Percentiles rank a stretch among this genome's conserved stretches.
Evolutionary conservation across 2,113 vertebrate genomes (phyloP).

Genomic region (Lasiurus cinereus): DNA sequence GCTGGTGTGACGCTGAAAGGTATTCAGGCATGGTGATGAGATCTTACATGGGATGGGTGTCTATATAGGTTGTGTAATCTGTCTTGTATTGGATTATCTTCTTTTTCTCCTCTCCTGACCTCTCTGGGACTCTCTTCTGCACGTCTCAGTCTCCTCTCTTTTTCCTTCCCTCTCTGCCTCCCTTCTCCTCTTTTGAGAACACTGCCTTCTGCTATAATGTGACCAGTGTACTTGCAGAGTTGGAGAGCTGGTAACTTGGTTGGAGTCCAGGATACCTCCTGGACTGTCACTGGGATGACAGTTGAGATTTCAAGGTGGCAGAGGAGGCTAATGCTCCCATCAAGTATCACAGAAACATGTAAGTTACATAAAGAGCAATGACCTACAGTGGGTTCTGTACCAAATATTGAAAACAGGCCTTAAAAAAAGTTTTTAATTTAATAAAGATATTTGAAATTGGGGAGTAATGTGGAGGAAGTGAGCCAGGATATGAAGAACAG

Average conservation of each 20-base stretch:
- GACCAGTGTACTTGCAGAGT: background rate
- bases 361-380: background rate
- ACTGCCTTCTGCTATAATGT: background rate
- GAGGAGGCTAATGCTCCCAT: background rate
- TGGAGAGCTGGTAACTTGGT: background rate
- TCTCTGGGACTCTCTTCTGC: background rate
- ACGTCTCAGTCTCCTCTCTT: too few relatives aligned
- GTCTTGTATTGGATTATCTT: background rate
- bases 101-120: background rate
- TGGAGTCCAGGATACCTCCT: background rate
- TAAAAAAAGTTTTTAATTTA: background rate
- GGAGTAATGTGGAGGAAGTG: background rate
- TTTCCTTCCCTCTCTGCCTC: background rate
- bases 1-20: background rate
- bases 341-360: background rate
- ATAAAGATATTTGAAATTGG: slow-evolving; percentile 14
- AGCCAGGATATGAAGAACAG: background rate
- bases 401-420: background rate
- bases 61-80: background rate
- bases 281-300: background rate
- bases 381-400: background rate
- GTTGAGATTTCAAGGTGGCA: background rate
- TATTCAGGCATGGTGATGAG: background rate
- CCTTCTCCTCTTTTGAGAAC: background rate
- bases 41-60: background rate